A percentile compares a stretch with the other conserved stretches of the same genome.
phyloP scores from a whole-genome alignment of 2,888 invertebrate genomes.

The Melangyna quadrimaculata region DNA sequence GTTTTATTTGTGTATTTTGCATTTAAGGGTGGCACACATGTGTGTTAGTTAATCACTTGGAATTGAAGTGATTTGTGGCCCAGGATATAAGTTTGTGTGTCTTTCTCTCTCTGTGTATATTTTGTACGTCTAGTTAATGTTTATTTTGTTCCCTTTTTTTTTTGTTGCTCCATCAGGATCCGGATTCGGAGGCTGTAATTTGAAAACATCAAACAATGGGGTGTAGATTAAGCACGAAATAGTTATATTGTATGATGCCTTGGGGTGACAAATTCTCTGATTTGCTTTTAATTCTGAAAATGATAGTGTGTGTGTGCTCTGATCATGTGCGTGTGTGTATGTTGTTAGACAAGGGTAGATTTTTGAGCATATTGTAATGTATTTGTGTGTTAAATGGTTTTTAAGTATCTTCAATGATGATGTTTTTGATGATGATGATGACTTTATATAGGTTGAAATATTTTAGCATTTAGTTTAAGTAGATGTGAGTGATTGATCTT shows the following conservation, averaged over 20 bases:
- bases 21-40: constrained; percentile 59
- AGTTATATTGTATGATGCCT: constrained; percentile 63
- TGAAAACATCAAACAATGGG: constrained; percentile 61
- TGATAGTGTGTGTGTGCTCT: background rate
- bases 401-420: constrained; percentile 12
- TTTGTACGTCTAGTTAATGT: constrained; percentile 7
- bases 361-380: background rate
- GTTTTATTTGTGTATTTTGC: constrained; percentile 39
- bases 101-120: background rate
- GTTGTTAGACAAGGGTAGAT: background rate
- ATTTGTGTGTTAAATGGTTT: constrained; percentile 20
- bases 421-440: background rate
- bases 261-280: constrained; percentile 68
- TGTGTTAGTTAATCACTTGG: constrained; percentile 69
- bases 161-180: constrained; percentile 16
- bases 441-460: background rate
- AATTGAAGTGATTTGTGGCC: constrained; percentile 70
- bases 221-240: constrained; percentile 64
- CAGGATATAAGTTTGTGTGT: background rate
- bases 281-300: constrained; percentile 45
- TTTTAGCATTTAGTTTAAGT: constrained; percentile 3
- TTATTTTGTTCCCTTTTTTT: background rate
- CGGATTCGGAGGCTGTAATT: constrained; percentile 57
- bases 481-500: constrained; percentile 18
- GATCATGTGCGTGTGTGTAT: background rate